Evolutionary conservation across 30 jellyfish, hydroid and myxozoan genomes (phyloP), one percentile per base, ranked within the genome.

Genomic region (Cassiopea andromeda): DNA sequence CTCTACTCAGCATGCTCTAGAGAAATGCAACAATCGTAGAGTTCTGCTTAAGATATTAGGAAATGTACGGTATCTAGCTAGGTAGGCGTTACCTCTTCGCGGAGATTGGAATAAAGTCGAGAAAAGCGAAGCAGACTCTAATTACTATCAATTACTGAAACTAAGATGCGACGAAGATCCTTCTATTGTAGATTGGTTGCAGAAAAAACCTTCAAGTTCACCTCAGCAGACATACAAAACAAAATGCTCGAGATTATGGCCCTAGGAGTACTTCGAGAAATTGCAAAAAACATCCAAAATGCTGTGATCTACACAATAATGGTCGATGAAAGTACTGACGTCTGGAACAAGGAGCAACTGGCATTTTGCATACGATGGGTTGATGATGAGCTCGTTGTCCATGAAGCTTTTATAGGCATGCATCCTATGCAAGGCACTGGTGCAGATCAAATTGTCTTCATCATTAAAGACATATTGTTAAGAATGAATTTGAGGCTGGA

Each of bases 271-370:
- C 83, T 66, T 48, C 86, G 66, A 60, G 73, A 68, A 82, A 70
- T 64, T 64, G 83, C 91, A 82, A 70, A 68, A 82, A 82, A 82
- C 84, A 69, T 82, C 83, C 84, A 82, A 68, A 44, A 67, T 69
- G 83, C 84, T 73, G 73, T 64, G 81, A 50, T 43, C 72, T 82
- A 73, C 67, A 69, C 96, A 43, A 70, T 89, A 61, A 61, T 89
- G 89, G 92, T 83, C 10, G 96, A 68, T 89, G 93, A 89, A 81
- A 89, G 84, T 73, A 75, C 92, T 89, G 93, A 89, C 80, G 93
- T 80, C 71, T 81, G 83, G 18, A 89, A 70, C 72, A 79, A 87
- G 93, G 91, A 89, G 80, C 96, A 89, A 58, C 79, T 89, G 80
- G 96, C 1, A 7, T 82, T 82, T 67, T 61, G 91, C 59, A 50